Evolutionary conservation across 2,888 invertebrate genomes (phyloP), one percentile per base, ranked within the genome.

Genomic region (Ectemnius continuus): DNA sequence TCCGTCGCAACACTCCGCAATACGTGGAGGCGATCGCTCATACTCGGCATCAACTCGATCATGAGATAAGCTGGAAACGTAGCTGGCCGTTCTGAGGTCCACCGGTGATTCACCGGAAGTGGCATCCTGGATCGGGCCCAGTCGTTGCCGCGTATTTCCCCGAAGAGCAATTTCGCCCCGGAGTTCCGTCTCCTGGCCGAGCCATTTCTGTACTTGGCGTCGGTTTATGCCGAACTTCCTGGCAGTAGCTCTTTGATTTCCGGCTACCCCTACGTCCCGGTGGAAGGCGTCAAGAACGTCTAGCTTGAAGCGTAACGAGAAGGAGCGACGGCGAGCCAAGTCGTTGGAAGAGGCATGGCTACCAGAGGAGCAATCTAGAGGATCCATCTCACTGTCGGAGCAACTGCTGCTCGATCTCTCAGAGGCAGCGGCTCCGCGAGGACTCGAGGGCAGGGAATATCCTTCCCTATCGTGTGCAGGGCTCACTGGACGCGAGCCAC

Each of bases 201-300:
- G 83, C 92, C 92, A 92, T 80, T 92, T 92, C 76, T 92, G 92
- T 45, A 92, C 92, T 84, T 92, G 92, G 14, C 92, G 89, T 6
- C 92, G 89, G 82, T 92, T 92, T 67, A 92, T 92, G 68, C 91
- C 91, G 78, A 91, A 92, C 82, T 92, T 92, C 61, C 92, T 88
- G 4, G 92, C 92, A 2, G 92, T 92, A 47, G 92, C 92, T 59
- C 92, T 86, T 73, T 92, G 92, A 80, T 92, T 92, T 0, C 91
- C 91, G 14, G 89, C 89, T 18, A 92, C 91, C 1, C 85, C 88
- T 13, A 85, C 83, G 75, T 92, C 92, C 4, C 87, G 80, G 70
- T 91, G 90, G 79, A 92, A 92, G 4, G 92, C 92, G 80, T 92
- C 91, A 16, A 92, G 84, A 0, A 92, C 92, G 71, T 91, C 89